Base-by-base conservation (phyloP, 1,140 invertebrate genomes). In the Nixonia krombeini region DNA sequence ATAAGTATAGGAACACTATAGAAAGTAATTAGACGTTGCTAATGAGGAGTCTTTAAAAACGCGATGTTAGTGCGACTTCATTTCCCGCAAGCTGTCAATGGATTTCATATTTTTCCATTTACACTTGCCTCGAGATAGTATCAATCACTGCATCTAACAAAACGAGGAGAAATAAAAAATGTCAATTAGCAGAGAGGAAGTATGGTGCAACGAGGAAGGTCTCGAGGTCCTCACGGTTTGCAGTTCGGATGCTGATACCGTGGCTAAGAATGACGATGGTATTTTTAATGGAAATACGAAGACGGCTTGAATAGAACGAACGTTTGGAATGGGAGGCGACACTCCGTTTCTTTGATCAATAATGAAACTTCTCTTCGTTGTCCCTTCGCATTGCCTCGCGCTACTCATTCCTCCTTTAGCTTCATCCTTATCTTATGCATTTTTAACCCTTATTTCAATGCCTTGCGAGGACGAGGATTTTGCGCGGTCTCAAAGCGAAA, bases 311-410 rank as follows among this genome's bases (percentile, higher is more conserved):
- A 70, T 73, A 74, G 57, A 63, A 59, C 53, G 49, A 73, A 62
- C 10, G 33, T 15, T 37, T 37, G 33, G 33, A 37, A 37, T 37
- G 33, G 15, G 33, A 13, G 4, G 35, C 61, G 64, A 75, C 70
- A 74, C 61, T 74, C 53, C 35, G 56, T 65, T 75, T 74, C 64
- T 78, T 78, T 78, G 65, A 78, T 76, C 74, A 76, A 76, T 76
- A 76, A 74, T 71, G 64, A 74, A 78, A 72, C 33, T 68, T 64
- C 59, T 58, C 57, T 70, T 57, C 45, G 28, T 52, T 59, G 52
- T 55, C 53, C 44, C 49, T 51, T 66, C 47, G 13, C 52, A 29
- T 56, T 70, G 16, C 46, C 49, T 49, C 23, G 25, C 17, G 13
- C 26, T 33, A 35, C 8, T n/a, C 41, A 29, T 17, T 49, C 37